Evolutionary conservation across 2,113 vertebrate genomes (phyloP).

Genomic region (Malurus elegans): DNA sequence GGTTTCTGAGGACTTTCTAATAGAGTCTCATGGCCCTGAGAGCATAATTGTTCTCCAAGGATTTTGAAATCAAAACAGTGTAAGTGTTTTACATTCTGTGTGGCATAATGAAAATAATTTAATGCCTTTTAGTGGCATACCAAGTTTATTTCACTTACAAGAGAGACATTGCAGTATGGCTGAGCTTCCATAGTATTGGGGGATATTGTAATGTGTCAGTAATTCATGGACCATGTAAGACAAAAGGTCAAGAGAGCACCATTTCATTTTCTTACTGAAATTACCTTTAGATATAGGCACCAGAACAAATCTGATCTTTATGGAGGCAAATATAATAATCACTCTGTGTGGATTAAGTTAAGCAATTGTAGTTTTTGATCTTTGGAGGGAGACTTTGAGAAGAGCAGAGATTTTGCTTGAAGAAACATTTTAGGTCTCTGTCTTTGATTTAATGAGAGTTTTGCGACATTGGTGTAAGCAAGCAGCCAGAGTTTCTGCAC

Average conservation of each 20-base stretch:
- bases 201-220: conserved; percentile 48
- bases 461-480: background rate
- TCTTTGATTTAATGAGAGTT: conserved; percentile 32
- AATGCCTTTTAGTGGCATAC: conserved; percentile 68
- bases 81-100: conserved; percentile 69
- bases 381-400: background rate
- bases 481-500: background rate
- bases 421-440: conserved; percentile 22
- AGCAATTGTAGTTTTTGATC: conserved; percentile 33
- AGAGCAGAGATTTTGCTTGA: conserved; percentile 17
- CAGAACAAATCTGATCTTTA: conserved; percentile 50
- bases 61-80: conserved; percentile 72
- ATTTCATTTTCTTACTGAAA: conserved; percentile 68
- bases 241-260: conserved; percentile 57
- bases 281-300: conserved; percentile 49
- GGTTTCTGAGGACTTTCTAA: conserved; percentile 67
- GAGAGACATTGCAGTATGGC: conserved; percentile 35
- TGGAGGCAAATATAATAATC: conserved; percentile 14
- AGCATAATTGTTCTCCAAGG: conserved; percentile 67
- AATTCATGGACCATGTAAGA: conserved; percentile 42
- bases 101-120: conserved; percentile 74
- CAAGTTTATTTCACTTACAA: conserved; percentile 57
- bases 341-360: conserved; percentile 43
- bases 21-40: conserved; percentile 61
- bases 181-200: conserved; percentile 18